phyloP scores from a whole-genome alignment of 2,113 vertebrate genomes.

The Sorex araneus region DNA sequence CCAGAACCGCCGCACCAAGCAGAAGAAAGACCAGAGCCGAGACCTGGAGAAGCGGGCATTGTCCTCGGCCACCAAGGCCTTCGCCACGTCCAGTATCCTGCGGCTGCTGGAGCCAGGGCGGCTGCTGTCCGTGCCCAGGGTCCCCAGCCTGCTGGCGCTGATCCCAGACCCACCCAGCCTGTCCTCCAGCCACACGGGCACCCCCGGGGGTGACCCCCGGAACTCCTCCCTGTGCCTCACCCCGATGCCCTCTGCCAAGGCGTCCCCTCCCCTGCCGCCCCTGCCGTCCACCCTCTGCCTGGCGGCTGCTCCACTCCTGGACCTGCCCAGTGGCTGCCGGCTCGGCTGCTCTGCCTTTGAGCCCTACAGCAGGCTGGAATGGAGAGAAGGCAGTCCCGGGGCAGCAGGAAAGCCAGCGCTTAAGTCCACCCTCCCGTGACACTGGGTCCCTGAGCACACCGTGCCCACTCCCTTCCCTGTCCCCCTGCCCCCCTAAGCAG shows the following conservation, averaged over 20 bases:
- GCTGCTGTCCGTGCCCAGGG: constrained; percentile 91
- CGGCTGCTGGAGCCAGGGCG: constrained; percentile 95
- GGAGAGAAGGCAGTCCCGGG: constrained; percentile 88
- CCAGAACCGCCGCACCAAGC: constrained; percentile 98
- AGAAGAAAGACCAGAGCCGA: constrained; percentile 98
- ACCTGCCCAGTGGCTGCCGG: constrained; percentile 90
- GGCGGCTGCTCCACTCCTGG: constrained; percentile 89
- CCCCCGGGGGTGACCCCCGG: constrained; percentile 87
- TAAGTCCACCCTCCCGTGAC: constrained; percentile 73
- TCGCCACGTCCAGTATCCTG: constrained; percentile 96
- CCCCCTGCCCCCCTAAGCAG: not conserved
- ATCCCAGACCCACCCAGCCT: constrained; percentile 37
- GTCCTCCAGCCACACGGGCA: constrained; percentile 85
- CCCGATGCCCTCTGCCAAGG: constrained; percentile 86
- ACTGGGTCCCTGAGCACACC: not conserved
- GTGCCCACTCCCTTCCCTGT: not conserved
- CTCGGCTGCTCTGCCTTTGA: constrained; percentile 95
- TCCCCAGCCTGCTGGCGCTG: constrained; percentile 90
- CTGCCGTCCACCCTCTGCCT: constrained; percentile 89
- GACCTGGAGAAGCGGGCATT: constrained; percentile 94
- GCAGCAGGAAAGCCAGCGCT: constrained; percentile 91
- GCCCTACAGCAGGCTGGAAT: constrained; percentile 94
- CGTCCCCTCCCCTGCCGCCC: constrained; percentile 88
- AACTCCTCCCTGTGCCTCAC: constrained; percentile 87
- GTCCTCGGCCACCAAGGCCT: constrained; percentile 91